These are phyloP conservation scores for Agelaius phoeniceus DNA, from an alignment of 2,113 vertebrate genomes.

Conservation along the genomic window DNA sequence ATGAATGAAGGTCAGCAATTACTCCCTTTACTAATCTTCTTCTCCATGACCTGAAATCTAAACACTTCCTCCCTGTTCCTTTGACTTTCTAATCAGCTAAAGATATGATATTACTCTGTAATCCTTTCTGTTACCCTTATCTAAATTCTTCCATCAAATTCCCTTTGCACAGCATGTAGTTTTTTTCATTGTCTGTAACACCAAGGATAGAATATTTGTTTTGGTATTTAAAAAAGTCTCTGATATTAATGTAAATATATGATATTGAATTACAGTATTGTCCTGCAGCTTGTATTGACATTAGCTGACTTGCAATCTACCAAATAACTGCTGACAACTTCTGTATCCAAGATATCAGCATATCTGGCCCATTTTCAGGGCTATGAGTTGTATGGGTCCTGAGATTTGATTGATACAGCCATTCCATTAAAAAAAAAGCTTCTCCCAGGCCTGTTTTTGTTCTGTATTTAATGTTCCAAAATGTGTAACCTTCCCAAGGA, in stretches of 20 bases:
- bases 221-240: neutral
- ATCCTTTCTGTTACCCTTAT: constrained; percentile 32
- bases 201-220: neutral
- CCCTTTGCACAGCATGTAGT: neutral
- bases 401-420: neutral
- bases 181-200: neutral
- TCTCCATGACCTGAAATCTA: constrained; percentile 7
- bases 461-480: neutral
- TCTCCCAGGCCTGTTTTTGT: neutral
- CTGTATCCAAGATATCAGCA: neutral
- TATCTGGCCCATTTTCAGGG: neutral
- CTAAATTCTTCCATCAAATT: neutral
- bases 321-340: neutral
- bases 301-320: neutral
- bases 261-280: neutral
- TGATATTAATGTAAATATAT: neutral
- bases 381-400: neutral
- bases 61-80: neutral
- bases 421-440: neutral
- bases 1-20: neutral
- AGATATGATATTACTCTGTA: neutral
- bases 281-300: neutral
- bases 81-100: constrained; percentile 1
- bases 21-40: neutral
- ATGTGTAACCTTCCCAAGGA: neutral